phyloP scores from a whole-genome alignment of 2,797 vertebrate genomes.

The Galago senegalensis region DNA sequence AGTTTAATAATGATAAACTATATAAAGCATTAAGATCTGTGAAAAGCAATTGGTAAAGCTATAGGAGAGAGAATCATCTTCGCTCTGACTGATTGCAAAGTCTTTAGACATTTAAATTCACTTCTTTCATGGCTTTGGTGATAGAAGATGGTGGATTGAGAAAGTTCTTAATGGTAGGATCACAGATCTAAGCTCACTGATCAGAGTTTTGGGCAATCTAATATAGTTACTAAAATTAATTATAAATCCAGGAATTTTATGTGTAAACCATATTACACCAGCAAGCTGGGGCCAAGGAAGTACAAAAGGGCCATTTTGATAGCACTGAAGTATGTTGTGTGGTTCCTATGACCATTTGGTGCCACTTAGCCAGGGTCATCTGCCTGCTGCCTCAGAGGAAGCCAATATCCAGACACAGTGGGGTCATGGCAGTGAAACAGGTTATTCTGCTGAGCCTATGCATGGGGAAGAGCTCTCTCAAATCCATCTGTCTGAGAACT shows the following conservation, averaged over 20 bases:
- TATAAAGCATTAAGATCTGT: not conserved
- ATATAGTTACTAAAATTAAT: not conserved
- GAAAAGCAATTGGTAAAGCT: not conserved
- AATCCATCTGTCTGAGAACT: too few species aligned
- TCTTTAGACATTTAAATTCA: not conserved
- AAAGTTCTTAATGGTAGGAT: not conserved
- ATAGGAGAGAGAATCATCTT: not conserved
- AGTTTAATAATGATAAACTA: conserved; percentile 17
- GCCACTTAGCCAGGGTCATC: too few species aligned
- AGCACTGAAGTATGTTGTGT: too few species aligned
- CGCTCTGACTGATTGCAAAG: not conserved
- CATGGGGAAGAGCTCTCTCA: too few species aligned
- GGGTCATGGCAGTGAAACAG: too few species aligned
- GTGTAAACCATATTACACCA: not conserved
- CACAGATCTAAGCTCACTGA: not conserved
- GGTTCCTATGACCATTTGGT: too few species aligned
- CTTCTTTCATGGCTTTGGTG: not conserved
- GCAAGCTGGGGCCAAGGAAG: rapidly evolving
- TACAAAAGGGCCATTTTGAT: too few species aligned
- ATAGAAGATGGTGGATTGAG: not conserved
- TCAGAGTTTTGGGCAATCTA: not conserved
- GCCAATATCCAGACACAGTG: too few species aligned
- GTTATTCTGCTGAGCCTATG: too few species aligned
- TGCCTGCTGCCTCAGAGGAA: too few species aligned
- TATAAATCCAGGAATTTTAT: not conserved